A percentile compares a stretch with the other conserved stretches of the same genome.
These are phyloP conservation scores for Parnassius orleans DNA, from an alignment of 2,888 invertebrate species.

Conservation along the genomic window DNA sequence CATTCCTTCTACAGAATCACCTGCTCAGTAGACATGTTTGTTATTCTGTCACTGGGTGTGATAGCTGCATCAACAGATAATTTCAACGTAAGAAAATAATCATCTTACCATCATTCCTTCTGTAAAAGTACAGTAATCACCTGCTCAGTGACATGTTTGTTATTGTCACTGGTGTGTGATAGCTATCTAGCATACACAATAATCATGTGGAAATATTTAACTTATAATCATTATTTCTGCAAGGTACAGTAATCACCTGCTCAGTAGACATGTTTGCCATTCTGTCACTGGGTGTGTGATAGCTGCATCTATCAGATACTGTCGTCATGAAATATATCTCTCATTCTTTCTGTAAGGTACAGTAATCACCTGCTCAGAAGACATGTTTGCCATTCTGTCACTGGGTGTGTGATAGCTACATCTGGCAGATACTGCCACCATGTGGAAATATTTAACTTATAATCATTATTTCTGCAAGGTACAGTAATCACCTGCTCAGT, in stretches of 20 bases:
- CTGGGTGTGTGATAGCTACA: conserved; percentile 7
- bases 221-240: background rate
- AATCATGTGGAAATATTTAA: background rate
- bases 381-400: too few relatives aligned
- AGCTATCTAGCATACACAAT: background rate
- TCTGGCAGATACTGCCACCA: background rate
- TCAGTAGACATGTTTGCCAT: conserved; percentile 32
- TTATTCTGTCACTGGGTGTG: conserved; percentile 17
- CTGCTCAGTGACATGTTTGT: background rate
- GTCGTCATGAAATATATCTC: background rate
- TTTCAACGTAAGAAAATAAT: background rate
- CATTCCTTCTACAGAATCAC: background rate
- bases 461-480: background rate
- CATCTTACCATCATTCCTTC: too few relatives aligned
- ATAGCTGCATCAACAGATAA: conserved; percentile 5
- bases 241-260: conserved; percentile 4
- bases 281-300: background rate
- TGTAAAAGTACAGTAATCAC: background rate
- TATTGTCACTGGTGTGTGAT: conserved; percentile 17
- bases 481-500: conserved; percentile 6
- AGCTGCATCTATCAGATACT: conserved; percentile 7
- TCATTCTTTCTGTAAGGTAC: too few relatives aligned
- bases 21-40: conserved; percentile 4
- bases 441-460: background rate
- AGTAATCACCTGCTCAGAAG: too few relatives aligned